These are phyloP conservation scores for Fistularia tabacaria DNA, from an alignment of 2,797 vertebrate species.

Conservation along the genomic window DNA sequence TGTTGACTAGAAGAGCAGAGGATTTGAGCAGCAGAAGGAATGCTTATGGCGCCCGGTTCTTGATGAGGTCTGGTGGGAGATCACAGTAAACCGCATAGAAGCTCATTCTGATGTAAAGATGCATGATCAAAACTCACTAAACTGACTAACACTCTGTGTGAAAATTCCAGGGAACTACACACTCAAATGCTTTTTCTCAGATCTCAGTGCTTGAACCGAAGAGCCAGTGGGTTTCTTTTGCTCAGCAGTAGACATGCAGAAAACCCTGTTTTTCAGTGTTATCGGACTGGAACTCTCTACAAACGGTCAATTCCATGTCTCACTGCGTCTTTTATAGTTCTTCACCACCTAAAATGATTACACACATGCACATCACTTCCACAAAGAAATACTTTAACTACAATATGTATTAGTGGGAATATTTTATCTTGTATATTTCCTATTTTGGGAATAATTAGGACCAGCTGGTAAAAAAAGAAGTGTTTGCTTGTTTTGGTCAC, in stretches of 20 bases:
- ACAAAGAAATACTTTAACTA: too few relatives aligned
- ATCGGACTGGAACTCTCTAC: too few relatives aligned
- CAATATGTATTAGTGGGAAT: too few relatives aligned
- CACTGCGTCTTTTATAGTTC: too few relatives aligned
- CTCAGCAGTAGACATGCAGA: background rate
- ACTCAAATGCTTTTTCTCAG: background rate
- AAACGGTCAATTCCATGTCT: background rate
- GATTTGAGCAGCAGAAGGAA: slow-evolving; percentile 13
- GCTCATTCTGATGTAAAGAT: slow-evolving; percentile 4
- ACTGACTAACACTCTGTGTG: background rate
- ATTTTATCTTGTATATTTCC: too few relatives aligned
- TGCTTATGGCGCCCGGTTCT: slow-evolving; percentile 15
- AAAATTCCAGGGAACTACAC: background rate
- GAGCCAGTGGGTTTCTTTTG: slow-evolving; percentile 1
- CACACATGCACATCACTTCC: background rate
- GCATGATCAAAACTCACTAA: background rate
- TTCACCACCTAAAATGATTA: background rate
- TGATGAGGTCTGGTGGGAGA: slow-evolving; percentile 22
- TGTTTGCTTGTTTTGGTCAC: too few relatives aligned
- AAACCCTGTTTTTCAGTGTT: background rate
- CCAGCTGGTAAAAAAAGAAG: too few relatives aligned
- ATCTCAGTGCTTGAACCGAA: slow-evolving; percentile 3
- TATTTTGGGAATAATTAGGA: too few relatives aligned
- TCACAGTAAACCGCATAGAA: slow-evolving; percentile 11
- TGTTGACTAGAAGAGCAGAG: slow-evolving; percentile 14